phyloP scores from a whole-genome alignment of 2,113 vertebrate genomes.

The Cygnus atratus region DNA sequence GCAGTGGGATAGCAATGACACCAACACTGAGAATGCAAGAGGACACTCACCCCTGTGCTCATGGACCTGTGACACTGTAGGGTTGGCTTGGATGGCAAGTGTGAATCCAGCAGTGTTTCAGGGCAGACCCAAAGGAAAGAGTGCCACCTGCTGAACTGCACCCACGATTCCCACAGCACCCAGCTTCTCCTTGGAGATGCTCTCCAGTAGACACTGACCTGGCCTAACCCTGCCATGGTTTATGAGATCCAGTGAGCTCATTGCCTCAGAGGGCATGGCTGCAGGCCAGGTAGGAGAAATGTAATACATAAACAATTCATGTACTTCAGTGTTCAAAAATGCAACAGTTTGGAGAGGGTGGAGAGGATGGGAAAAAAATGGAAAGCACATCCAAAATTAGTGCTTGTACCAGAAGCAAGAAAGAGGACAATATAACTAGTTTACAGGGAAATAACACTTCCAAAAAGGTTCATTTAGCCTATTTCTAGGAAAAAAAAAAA shows the following conservation, averaged over 20 bases:
- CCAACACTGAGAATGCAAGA: background rate
- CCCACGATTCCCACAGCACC: background rate
- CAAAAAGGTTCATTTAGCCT: background rate
- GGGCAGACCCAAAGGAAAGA: background rate
- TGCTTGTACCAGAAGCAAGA: background rate
- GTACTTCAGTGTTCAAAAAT: constrained; percentile 29
- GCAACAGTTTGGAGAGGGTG: background rate
- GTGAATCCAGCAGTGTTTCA: background rate
- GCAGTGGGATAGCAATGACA: background rate
- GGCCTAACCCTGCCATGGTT: constrained; percentile 30
- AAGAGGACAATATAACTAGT: background rate
- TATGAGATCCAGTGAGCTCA: constrained; percentile 48
- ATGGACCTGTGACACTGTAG: background rate
- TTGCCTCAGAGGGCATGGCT: constrained; percentile 48
- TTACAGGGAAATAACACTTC: background rate
- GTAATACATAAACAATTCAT: constrained; percentile 41
- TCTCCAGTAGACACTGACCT: background rate
- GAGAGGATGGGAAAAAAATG: background rate
- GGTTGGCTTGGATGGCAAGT: rapidly evolving
- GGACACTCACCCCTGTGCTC: too few species aligned
- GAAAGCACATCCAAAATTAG: background rate
- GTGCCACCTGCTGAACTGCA: constrained; percentile 30
- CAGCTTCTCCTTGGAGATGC: constrained; percentile 17
- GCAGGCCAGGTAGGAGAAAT: constrained; percentile 65
- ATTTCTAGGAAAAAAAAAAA: background rate